A percentile compares a stretch with the other conserved stretches of the same genome.
Conservation (phyloP, 2,888 invertebrate species). For the Oscheius onirici region DNA sequence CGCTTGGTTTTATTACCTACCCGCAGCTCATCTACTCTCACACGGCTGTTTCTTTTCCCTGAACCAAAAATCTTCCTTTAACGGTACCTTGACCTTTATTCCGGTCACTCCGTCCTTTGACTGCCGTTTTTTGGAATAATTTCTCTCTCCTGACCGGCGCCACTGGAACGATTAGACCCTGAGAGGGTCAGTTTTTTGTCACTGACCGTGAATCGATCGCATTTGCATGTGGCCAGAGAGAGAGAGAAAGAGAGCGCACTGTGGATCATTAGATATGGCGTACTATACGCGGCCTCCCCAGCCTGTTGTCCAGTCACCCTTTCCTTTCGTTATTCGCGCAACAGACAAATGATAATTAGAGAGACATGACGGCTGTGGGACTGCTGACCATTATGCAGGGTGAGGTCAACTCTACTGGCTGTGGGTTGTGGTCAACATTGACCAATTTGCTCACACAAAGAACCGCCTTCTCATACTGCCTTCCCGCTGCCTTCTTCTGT, state of each 20-base stretch:
- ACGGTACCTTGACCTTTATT: neutral
- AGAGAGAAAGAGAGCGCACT: too few relatives aligned
- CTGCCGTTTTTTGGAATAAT: neutral
- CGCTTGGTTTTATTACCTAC: slow-evolving; percentile 17
- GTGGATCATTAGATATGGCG: slow-evolving; percentile 31
- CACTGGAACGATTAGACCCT: neutral
- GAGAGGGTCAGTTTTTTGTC: slow-evolving; percentile 8
- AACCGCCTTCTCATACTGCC: too few relatives aligned
- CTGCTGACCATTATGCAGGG: too few relatives aligned
- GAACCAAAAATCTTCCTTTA: neutral
- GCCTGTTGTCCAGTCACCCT: neutral
- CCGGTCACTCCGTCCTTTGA: neutral
- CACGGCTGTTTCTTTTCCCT: neutral
- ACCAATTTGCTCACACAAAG: too few relatives aligned
- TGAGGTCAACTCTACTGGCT: too few relatives aligned
- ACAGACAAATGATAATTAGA: slow-evolving; percentile 3
- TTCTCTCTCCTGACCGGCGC: neutral
- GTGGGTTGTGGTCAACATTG: too few relatives aligned
- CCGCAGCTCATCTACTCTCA: slow-evolving; percentile 23
- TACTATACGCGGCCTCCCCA: slow-evolving; percentile 17
- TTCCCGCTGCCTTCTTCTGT: neutral
- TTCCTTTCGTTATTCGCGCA: neutral
- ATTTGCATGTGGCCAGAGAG: slow-evolving; percentile 29
- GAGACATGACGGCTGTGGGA: too few relatives aligned
- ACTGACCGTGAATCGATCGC: slow-evolving; percentile 14